Conservation (phyloP, 1,140 invertebrate species). For the Camponotus vicinus region DNA sequence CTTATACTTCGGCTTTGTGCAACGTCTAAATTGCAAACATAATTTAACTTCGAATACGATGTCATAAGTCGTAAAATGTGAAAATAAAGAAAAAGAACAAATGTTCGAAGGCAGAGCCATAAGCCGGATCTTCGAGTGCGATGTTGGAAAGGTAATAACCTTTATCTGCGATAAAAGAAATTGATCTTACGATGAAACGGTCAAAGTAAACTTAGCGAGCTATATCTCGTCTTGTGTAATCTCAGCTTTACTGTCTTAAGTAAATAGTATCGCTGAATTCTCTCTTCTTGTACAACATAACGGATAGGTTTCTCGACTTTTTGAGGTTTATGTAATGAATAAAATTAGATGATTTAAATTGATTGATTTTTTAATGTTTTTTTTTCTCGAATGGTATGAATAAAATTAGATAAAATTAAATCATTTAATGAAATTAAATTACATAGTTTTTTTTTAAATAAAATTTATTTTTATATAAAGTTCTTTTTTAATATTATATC, state of each 20-base stretch:
- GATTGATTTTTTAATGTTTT: background rate
- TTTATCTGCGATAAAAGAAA: constrained; percentile 79
- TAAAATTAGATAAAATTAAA: background rate
- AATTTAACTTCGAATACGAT: constrained; percentile 1
- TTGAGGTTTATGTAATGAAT: background rate
- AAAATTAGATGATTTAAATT: constrained; percentile 4
- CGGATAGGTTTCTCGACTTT: background rate
- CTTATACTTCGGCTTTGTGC: background rate
- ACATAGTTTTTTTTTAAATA: background rate
- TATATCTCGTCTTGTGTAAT: constrained; percentile 67
- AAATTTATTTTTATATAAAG: background rate
- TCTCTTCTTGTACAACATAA: constrained; percentile 4
- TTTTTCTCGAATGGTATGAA: background rate
- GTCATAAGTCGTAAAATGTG: background rate
- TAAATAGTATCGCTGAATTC: constrained; percentile 51
- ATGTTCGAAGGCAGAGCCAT: constrained; percentile 29
- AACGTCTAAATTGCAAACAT: background rate
- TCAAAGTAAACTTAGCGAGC: constrained; percentile 56
- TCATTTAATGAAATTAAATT: background rate
- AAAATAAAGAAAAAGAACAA: constrained; percentile 39
- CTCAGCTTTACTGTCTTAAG: constrained; percentile 74
- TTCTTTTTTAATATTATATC: background rate
- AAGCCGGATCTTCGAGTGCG: constrained; percentile 9
- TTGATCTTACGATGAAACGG: constrained; percentile 63
- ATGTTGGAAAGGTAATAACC: constrained; percentile 68